Evolutionary conservation across 2,113 vertebrate genomes (phyloP), one percentile per base, ranked within the genome.

Genomic region (Corynorhinus townsendii): DNA sequence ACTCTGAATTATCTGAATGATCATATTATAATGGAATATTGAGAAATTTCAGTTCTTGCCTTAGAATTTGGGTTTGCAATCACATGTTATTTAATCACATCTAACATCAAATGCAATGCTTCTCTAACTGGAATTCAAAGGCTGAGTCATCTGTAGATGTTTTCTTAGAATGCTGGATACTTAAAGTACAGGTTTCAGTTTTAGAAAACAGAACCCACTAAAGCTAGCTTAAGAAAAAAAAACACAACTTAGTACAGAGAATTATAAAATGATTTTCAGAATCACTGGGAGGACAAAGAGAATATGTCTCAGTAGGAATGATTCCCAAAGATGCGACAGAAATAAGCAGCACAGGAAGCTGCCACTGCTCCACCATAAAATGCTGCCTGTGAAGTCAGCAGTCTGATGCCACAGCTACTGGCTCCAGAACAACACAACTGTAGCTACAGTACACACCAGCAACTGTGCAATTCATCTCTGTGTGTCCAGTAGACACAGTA

Each of bases 61-160:
- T 93, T 85, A 47, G 10, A 92, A 85, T 86, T 77, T 19, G 30
- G 9, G 43, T 64, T 94, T 86, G 11, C n/a, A 89, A 38, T 56
- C 30, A 76, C 9, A 20, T 6, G 26, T 40, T 73, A n/a, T 66
- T 83, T 75, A 77, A 28, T 75, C 80, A 49, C 35, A 95, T 16
- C 92, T n/a, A 88, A 82, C 16, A 71, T 77, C 47, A 79, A 92
- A 59, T 38, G 19, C 11, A 33, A 47, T 49, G 14, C n/a, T 81
- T 91, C 69, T 86, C 38, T 75, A 89, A 94, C 15, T 81, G 19
- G 40, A 76, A 24, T 80, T 33, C 66, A 77, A 49, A 93, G 38
- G 33, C 10, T 76, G 24, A 84, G 59, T 68, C 8, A 89, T 33
- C 16, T 84, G 26, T 45, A 40, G 4, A 84, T 68, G 30, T 33